A percentile compares a stretch with the other conserved stretches of the same genome.
Conservation (phyloP, 1,140 invertebrate species). For the Solenopsis fugax region DNA sequence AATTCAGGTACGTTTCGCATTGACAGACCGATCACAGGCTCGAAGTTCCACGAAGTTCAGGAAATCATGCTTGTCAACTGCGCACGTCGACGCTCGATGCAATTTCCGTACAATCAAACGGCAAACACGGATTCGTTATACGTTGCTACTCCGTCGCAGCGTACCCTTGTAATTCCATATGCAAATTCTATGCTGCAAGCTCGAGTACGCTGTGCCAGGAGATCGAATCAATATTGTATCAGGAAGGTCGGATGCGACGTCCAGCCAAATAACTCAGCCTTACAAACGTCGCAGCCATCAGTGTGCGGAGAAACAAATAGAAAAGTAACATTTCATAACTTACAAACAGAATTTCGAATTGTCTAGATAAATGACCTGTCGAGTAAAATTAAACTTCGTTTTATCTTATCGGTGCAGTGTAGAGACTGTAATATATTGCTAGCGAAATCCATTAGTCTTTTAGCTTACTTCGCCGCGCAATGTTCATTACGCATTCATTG, state of each 20-base stretch:
- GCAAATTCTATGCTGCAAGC: slow-evolving; percentile 72
- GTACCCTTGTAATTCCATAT: slow-evolving; percentile 72
- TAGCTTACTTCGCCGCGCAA: not conserved
- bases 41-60: slow-evolving; percentile 59
- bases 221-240: slow-evolving; percentile 77
- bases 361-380: not conserved
- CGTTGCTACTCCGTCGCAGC: slow-evolving; percentile 34
- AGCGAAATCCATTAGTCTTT: slow-evolving; percentile 10
- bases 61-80: slow-evolving; percentile 70
- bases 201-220: slow-evolving; percentile 54
- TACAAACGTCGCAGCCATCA: not conserved
- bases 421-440: not conserved
- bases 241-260: slow-evolving; percentile 64
- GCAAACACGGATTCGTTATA: slow-evolving; percentile 69
- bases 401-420: not conserved
- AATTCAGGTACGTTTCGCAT: not conserved
- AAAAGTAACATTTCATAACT: slow-evolving; percentile 1
- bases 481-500: slow-evolving; percentile 37
- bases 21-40: slow-evolving; percentile 27
- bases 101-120: slow-evolving; percentile 78
- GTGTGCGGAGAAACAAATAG: not conserved
- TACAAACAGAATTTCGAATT: not conserved
- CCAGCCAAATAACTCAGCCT: slow-evolving; percentile 22
- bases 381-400: not conserved
- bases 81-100: slow-evolving; percentile 61